These are phyloP conservation scores for Metacarcinus magister DNA, from an alignment of 2,888 invertebrate species.

Conservation along the genomic window DNA sequence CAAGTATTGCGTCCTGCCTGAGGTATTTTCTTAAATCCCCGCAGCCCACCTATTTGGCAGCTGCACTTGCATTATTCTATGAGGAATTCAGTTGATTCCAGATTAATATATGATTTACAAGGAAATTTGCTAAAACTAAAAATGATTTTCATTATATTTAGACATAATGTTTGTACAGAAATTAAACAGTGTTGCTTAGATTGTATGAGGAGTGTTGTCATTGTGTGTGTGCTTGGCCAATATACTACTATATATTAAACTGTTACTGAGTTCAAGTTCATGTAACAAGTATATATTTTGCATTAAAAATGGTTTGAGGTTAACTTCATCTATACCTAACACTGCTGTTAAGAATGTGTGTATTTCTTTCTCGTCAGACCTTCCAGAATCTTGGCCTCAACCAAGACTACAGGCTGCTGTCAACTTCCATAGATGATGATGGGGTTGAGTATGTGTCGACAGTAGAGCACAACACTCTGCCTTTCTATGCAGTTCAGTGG, in stretches of 20 bases:
- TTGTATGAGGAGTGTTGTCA: neutral
- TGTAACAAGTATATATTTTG: neutral
- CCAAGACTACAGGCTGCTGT: constrained; percentile 40
- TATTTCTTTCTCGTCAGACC: neutral
- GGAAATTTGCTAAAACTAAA: too few relatives aligned
- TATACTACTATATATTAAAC: too few relatives aligned
- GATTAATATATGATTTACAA: too few relatives aligned
- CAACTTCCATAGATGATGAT: constrained; percentile 57
- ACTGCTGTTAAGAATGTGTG: neutral
- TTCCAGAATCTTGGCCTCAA: constrained; percentile 16
- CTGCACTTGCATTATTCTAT: neutral
- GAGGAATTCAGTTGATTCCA: too few relatives aligned
- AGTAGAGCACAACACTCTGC: constrained; percentile 56
- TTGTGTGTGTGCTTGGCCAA: neutral
- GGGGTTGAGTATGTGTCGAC: constrained; percentile 56
- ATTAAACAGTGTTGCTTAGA: neutral
- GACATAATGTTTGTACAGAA: too few relatives aligned
- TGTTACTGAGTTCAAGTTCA: too few relatives aligned
- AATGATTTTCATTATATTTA: too few relatives aligned
- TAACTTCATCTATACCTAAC: too few relatives aligned
- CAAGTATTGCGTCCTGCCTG: constrained; percentile 88
- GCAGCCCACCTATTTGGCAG: neutral
- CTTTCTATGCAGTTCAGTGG: constrained; percentile 93
- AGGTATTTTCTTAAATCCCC: constrained; percentile 61
- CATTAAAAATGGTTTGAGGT: neutral